These are phyloP conservation scores for Donacobius atricapilla DNA, from an alignment of 2,113 vertebrate species.

Conservation along the genomic window DNA sequence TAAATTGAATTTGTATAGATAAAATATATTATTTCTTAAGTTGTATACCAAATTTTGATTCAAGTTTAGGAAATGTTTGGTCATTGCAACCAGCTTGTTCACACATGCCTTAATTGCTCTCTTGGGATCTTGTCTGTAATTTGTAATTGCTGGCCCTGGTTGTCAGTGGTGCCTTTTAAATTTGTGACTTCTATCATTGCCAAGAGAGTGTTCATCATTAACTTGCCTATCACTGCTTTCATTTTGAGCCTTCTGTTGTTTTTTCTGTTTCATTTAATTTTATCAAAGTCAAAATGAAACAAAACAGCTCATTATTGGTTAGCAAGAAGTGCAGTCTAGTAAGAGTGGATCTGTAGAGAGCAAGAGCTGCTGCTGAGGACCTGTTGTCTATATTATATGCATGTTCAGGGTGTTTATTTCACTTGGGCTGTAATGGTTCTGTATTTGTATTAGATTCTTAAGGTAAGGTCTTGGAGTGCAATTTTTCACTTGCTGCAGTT, in stretches of 20 bases:
- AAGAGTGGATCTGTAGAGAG: neutral
- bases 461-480: neutral
- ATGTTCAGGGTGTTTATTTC: neutral
- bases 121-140: neutral
- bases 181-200: constrained; percentile 9
- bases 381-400: neutral
- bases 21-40: neutral
- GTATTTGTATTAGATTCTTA: neutral
- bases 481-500: neutral
- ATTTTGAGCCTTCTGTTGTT: neutral
- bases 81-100: neutral
- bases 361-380: neutral
- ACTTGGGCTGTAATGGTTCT: neutral
- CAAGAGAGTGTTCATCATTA: neutral
- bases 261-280: neutral
- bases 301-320: neutral
- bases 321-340: neutral
- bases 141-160: neutral
- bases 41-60: neutral
- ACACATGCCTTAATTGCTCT: neutral
- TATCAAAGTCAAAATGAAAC: neutral
- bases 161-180: neutral
- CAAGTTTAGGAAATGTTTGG: neutral
- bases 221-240: neutral
- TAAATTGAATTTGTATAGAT: neutral